Evolutionary conservation across 2,888 invertebrate species (phyloP).

Genomic region (Lasioglossum oenotherae): DNA sequence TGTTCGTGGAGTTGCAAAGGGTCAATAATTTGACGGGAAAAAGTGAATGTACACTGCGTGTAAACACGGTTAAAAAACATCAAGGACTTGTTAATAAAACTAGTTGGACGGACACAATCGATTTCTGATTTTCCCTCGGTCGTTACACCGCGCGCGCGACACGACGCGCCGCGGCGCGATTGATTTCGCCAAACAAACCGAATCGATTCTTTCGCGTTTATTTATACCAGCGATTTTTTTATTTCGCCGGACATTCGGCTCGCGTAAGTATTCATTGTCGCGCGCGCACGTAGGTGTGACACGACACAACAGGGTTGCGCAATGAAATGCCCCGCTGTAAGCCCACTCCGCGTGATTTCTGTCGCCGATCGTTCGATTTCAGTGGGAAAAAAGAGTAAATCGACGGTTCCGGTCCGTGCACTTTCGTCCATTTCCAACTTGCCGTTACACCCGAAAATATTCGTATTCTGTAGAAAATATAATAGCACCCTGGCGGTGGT

Average conservation of each 20-base stretch:
- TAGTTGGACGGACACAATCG: background rate
- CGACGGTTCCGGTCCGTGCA: background rate
- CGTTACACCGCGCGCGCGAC: background rate
- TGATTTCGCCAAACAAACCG: slow-evolving; percentile 29
- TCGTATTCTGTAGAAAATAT: background rate
- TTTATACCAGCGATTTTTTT: slow-evolving; percentile 22
- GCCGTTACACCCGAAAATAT: background rate
- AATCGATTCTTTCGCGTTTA: slow-evolving; percentile 20
- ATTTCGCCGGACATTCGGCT: slow-evolving; percentile 1
- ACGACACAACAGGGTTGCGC: slow-evolving; percentile 32
- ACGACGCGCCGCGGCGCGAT: background rate
- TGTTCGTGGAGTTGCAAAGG: background rate
- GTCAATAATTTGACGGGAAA: background rate
- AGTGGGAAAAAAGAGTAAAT: background rate
- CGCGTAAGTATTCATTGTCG: slow-evolving; percentile 39
- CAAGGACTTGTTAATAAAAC: background rate
- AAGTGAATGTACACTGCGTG: background rate
- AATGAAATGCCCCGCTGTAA: slow-evolving; percentile 40
- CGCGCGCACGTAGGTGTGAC: slow-evolving; percentile 51
- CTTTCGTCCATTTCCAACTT: background rate
- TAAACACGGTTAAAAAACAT: background rate
- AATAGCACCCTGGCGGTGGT: background rate
- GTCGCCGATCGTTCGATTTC: slow-evolving; percentile 7
- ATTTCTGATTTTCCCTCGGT: background rate
- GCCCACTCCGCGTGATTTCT: slow-evolving; percentile 26